Evolutionary conservation across 2,797 vertebrate species (phyloP).

Genomic region (Tokudaia tokunoshimensis): DNA sequence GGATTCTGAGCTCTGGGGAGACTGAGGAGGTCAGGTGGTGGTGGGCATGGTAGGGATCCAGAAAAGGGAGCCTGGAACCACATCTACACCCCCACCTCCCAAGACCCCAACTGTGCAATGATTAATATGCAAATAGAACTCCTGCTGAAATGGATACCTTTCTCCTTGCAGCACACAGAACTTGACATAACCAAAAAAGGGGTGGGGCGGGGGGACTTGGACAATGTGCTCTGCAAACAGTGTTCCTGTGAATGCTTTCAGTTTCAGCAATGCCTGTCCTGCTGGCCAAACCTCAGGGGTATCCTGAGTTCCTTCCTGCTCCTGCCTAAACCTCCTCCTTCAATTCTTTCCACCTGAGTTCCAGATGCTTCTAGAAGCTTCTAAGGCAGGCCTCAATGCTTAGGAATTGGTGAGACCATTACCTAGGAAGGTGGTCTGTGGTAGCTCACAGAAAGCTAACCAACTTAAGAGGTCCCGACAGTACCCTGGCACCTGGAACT

Average conservation of each 20-base stretch:
- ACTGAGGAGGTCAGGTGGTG: accelerated
- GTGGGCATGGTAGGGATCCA: accelerated
- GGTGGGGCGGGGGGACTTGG: background rate
- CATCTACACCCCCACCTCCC: background rate
- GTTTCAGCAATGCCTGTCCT: accelerated
- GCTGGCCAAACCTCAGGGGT: background rate
- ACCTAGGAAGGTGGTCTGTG: background rate
- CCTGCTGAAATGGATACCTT: background rate
- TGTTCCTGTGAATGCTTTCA: background rate
- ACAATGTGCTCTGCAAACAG: background rate
- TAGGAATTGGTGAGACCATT: background rate
- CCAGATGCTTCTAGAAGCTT: background rate
- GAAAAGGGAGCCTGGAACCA: background rate
- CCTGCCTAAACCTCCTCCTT: background rate
- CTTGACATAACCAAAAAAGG: background rate
- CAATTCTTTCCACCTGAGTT: background rate
- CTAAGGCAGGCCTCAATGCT: background rate
- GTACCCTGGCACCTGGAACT: background rate
- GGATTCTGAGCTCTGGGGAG: background rate
- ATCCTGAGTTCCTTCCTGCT: background rate
- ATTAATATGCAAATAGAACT: background rate
- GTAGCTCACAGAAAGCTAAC: background rate
- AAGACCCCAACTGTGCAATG: background rate
- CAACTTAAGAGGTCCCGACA: background rate
- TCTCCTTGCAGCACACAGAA: background rate